Evolutionary conservation across 1,140 invertebrate species (phyloP).

Genomic region (Tyrophagus putrescentiae): DNA sequence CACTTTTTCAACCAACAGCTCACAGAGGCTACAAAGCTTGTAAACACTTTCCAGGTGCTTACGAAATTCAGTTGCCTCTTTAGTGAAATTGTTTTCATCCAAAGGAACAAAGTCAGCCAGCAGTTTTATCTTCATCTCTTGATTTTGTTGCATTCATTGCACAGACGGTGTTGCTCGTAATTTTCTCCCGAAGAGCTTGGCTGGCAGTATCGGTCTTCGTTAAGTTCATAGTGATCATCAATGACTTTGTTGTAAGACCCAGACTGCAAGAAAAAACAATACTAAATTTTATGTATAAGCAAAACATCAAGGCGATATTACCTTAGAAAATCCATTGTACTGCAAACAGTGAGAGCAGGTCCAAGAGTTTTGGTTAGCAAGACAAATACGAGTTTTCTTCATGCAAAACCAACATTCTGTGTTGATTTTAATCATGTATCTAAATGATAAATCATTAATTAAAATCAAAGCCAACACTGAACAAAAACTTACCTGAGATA

Average conservation of each 20-base stretch:
- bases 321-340: conserved; percentile 19
- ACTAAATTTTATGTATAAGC: neutral
- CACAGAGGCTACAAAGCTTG: neutral
- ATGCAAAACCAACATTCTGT: conserved; percentile 13
- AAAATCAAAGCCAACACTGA: neutral
- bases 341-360: neutral
- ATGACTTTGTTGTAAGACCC: conserved; percentile 19
- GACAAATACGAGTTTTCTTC: neutral
- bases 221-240: neutral
- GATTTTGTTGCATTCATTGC: conserved; percentile 18
- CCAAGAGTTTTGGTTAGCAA: neutral
- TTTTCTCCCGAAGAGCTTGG: neutral
- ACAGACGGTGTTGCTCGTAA: neutral
- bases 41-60: conserved; percentile 11
- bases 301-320: neutral
- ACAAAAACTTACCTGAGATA: conserved; percentile 5
- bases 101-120: conserved; percentile 19
- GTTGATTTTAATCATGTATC: neutral
- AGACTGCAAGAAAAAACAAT: conserved; percentile 16
- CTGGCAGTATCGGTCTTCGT: neutral
- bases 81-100: conserved; percentile 13
- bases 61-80: conserved; percentile 6
- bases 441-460: neutral
- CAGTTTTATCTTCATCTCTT: conserved; percentile 19
- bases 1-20: neutral